Base-by-base conservation (phyloP, 2,888 invertebrate species). In the Polyommatus iphigenia region DNA sequence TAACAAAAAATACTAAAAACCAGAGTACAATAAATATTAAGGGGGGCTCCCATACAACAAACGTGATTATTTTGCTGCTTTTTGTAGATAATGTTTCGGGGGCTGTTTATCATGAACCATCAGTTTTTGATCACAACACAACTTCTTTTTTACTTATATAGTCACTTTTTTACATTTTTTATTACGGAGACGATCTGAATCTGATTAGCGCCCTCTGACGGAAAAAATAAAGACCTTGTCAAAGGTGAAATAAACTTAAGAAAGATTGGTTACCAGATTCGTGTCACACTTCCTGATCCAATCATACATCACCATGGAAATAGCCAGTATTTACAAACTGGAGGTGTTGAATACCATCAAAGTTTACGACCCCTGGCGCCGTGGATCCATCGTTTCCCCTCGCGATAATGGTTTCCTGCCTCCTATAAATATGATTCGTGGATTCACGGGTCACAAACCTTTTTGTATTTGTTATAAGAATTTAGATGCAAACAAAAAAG, bases 311-410 rank as follows among this genome's bases (percentile, higher is more conserved):
- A 41, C 72, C 41, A 76, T 78, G 71, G 57, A 78, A 78, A 77
- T 76, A 41, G 36, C 72, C 72, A 72, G 15, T 67, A 41, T 77
- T 78, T 76, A 71, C 78, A 77, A 67, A 78, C 81, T 80, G 81
- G 75, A 81, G 79, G 81, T 82, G 79, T 57, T 75, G 77, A 72
- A 78, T 82, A 87, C 90, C 85, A 90, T 91, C 89, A 90, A 91
- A 90, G 84, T 93, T 92, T 89, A 93, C 89, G 90, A 89, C 85
- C 82, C 81, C 85, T 85, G 91, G 90, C 93, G 92, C 91, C 91
- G 84, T 90, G 89, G 86, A 88, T 87, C 87, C 86, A 86, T 85
- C 87, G 88, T 87, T 87, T 87, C 83, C 83, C 84, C 85, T 85
- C 87, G 88, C 89, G 88, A 88, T 87, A 85, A 85, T 86, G 83